Evolutionary conservation across 2,113 vertebrate species (phyloP).

Genomic region (Gorsachius goisagi): DNA sequence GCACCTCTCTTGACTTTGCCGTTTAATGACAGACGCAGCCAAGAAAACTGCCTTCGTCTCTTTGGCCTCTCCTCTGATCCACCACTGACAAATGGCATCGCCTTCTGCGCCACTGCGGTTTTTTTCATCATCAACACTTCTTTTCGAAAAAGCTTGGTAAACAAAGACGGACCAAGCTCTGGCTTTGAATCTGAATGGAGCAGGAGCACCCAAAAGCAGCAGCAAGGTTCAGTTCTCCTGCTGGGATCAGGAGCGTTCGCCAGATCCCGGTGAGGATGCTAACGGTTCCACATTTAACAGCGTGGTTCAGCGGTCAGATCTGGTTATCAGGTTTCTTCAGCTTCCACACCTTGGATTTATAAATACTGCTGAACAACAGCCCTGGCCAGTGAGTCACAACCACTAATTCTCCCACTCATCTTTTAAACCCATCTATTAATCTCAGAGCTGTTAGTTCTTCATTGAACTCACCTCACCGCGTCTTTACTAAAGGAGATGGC

Average conservation of each 20-base stretch:
- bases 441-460: neutral
- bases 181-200: neutral
- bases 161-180: neutral
- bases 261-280: too few species aligned
- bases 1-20: neutral
- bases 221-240: neutral
- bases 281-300: fast-evolving
- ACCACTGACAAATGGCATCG: neutral
- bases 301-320: neutral
- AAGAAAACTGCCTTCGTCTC: neutral
- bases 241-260: fast-evolving
- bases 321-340: too few species aligned
- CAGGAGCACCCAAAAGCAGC: neutral
- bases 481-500: neutral
- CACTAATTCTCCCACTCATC: neutral
- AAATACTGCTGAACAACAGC: neutral
- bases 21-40: neutral
- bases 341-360: neutral
- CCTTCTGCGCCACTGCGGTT: fast-evolving
- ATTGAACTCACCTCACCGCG: neutral
- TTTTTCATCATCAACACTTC: neutral
- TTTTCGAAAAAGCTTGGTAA: neutral
- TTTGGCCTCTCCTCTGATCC: neutral
- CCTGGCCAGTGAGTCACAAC: neutral
- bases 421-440: neutral